Conservation (phyloP, 2,797 vertebrate genomes). For the Onychomys torridus region DNA sequence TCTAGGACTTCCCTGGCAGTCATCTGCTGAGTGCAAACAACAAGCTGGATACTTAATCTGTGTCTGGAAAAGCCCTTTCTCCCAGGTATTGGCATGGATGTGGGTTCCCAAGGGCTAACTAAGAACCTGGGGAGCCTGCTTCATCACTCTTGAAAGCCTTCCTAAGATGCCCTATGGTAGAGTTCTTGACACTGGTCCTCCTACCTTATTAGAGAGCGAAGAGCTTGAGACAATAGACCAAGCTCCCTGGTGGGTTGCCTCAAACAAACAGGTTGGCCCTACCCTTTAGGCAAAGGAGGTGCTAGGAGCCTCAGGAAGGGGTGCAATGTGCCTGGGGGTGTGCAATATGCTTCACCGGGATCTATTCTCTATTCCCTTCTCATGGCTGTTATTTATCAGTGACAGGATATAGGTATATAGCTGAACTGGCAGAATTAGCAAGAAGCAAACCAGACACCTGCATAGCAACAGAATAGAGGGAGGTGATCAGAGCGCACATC, state of each 20-base stretch:
- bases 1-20: background rate
- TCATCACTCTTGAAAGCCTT: background rate
- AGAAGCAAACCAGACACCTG: background rate
- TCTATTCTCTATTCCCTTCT: background rate
- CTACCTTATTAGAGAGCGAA: background rate
- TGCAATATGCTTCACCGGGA: background rate
- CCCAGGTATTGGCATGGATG: background rate
- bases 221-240: background rate
- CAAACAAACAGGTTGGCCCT: background rate
- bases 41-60: background rate
- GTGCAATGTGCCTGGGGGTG: background rate
- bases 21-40: background rate
- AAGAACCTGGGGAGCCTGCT: background rate
- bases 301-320: background rate
- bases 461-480: background rate
- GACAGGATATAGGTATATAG: background rate
- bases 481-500: background rate
- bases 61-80: background rate
- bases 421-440: background rate
- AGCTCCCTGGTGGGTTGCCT: too few relatives aligned
- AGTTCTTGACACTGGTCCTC: background rate
- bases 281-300: background rate
- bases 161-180: background rate
- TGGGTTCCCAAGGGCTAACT: background rate
- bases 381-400: background rate